Evolutionary conservation across 2,797 vertebrate species (phyloP).

Genomic region (Carapus acus): DNA sequence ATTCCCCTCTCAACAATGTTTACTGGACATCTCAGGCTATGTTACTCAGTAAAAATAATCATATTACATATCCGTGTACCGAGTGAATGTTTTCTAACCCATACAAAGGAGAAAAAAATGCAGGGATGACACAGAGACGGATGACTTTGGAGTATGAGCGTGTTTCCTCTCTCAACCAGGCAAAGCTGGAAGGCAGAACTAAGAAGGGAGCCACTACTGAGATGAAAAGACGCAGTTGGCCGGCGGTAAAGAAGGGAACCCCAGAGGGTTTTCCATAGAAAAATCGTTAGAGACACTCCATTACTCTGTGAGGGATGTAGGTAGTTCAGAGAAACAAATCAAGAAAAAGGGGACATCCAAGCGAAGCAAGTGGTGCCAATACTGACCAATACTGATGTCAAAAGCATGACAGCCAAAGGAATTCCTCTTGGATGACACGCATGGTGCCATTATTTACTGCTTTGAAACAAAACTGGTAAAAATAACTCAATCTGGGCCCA

Average conservation of each 20-base stretch:
- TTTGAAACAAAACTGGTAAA: conserved; percentile 16
- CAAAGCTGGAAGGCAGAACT: not conserved
- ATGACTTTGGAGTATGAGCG: not conserved
- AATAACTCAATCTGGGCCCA: conserved; percentile 26
- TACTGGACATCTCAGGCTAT: not conserved
- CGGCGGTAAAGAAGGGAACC: conserved; percentile 21
- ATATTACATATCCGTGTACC: not conserved
- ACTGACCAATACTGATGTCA: too few species aligned
- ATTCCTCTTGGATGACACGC: conserved; percentile 14
- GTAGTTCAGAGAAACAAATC: too few species aligned
- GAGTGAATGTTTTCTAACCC: conserved; percentile 2
- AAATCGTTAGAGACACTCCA: conserved; percentile 8
- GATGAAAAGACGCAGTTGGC: conserved; percentile 1
- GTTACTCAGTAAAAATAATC: too few species aligned
- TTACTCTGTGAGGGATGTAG: too few species aligned
- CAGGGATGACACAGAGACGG: not conserved
- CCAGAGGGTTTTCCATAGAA: conserved; percentile 1
- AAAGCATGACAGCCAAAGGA: conserved; percentile 25
- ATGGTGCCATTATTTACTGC: conserved; percentile 19
- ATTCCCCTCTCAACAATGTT: conserved; percentile 17
- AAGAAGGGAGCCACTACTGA: not conserved
- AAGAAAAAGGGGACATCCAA: too few species aligned
- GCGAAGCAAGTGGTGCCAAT: too few species aligned
- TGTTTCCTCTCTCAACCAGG: not conserved
- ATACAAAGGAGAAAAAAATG: not conserved